Base-by-base conservation (phyloP, 2,113 vertebrate genomes). In the Spizaetus ornatus region DNA sequence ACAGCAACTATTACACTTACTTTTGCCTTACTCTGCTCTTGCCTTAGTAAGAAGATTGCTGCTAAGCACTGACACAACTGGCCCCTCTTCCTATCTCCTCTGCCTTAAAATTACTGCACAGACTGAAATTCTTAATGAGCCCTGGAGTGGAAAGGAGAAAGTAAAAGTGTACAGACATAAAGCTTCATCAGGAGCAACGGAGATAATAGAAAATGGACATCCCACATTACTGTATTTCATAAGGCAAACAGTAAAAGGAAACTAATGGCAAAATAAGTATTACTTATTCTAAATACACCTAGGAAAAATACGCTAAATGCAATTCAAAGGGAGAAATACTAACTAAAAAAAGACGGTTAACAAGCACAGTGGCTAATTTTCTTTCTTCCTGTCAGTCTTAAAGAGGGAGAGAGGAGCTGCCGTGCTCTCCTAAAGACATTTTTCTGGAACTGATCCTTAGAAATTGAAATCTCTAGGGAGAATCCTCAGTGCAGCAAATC, bases 401-500 rank as follows among this genome's bases (percentile, higher is more conserved):
- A 91, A 71, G 11, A 56, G 16, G 4, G 7, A 63, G 20, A 91
- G 17, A 91, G 50, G 13, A 91, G n/a, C 34, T 74, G 29, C 13
- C 0, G 1, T 63, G 27, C 34, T 74, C 40, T 91, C 20, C 61
- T 69, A 29, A 78, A 91, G 42, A 52, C 9, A 89, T 91, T 94
- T 88, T 72, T 96, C 61, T 85, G 56, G 56, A 92, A 81, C 19
- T 27, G 38, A 78, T 89, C 81, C 77, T 91, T 87, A 67, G 47
- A 89, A 96, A 95, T 5, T 31, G 42, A 89, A 96, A 91, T 52
- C 81, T 77, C 42, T 48, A 34, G 31, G 18, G 77, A 71, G n/a
- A 93, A 65, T 55, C 18, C 40, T 79, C 89, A 96, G 69, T 80
- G 73, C 70, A 94, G 70, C 43, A 96, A 93, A 93, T 72, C 61